phyloP scores from a whole-genome alignment of 2,888 invertebrate genomes.

The Bruchidius siliquastri region DNA sequence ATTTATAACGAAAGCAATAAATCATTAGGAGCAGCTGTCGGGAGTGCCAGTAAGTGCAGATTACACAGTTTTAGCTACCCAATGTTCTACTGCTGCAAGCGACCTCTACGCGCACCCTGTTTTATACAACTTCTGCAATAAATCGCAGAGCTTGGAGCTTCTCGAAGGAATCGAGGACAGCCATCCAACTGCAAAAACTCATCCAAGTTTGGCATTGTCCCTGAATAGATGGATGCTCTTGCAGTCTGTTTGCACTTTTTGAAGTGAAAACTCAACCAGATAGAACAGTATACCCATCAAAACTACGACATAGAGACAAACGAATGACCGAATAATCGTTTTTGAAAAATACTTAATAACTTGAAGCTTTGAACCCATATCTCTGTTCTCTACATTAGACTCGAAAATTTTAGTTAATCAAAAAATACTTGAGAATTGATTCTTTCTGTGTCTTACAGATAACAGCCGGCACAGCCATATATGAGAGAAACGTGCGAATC shows the following conservation, averaged over 20 bases:
- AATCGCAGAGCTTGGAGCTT: not conserved
- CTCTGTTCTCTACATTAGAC: too few relatives aligned
- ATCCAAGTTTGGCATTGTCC: not conserved
- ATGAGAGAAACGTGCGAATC: too few relatives aligned
- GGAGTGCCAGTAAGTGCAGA: not conserved
- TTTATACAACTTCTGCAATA: not conserved
- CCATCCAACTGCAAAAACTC: not conserved
- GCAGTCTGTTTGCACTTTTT: not conserved
- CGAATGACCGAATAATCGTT: too few relatives aligned
- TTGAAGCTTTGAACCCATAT: too few relatives aligned
- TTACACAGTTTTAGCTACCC: not conserved
- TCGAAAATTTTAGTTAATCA: too few relatives aligned
- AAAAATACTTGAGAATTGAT: too few relatives aligned
- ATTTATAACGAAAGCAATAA: not conserved
- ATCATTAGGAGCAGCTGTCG: not conserved
- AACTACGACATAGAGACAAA: too few relatives aligned
- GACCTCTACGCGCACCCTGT: not conserved
- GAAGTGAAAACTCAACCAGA: too few relatives aligned
- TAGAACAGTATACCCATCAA: too few relatives aligned
- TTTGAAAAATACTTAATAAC: too few relatives aligned
- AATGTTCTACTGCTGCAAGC: not conserved
- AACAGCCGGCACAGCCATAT: too few relatives aligned
- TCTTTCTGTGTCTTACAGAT: too few relatives aligned
- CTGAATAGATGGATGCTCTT: not conserved
- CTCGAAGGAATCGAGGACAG: not conserved